Base-by-base conservation (phyloP, 2,888 invertebrate species). In the Halictus ligatus region DNA sequence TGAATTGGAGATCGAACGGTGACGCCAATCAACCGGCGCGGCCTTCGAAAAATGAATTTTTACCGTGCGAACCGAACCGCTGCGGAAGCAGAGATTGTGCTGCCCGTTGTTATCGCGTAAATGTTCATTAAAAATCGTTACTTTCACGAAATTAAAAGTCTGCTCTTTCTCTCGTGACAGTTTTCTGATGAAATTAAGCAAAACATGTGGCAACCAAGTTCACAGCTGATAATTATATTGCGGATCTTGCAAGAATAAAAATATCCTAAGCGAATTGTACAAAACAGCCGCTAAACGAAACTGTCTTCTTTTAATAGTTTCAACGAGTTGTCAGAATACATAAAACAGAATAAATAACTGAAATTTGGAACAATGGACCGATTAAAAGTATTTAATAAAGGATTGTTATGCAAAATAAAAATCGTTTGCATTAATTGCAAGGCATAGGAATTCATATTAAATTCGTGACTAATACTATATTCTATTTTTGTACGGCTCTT, bases 31-130 rank as follows among this genome's bases (percentile, higher is more conserved):
- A 89, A 88, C 71, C 75, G 75, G 50, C 77, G n/a, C 76, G 60
- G 48, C 58, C 58, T 69, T 83, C 73, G 60, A 89, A 89, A 88
- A 86, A 78, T 80, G 78, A 58, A 81, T 84, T 78, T 80, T 76
- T 80, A 67, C 35, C 82, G 78, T 43, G 21, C 46, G 48, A 8
- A 8, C 40, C 25, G 35, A 12, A 8, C 6, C 29, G 15, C 46
- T 50, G 69, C n/a, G n/a, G 35, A 13, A 18, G 25, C 54, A 12
- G 50, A 64, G 79, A 80, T 80, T 60, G n/a, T 2, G 46, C 46
- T 5, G 18, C 18, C 54, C 18, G 50, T 69, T 71, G 71, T 78
- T 72, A 21, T 40, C 43, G 18, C 54, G n/a, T 43, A 29, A 58
- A 50, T n/a, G 50, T 18, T 71, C 43, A 54, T 78, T 78, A 58